Base-by-base conservation (phyloP, 2,888 invertebrate species). In the Pseudanteris insignis region DNA sequence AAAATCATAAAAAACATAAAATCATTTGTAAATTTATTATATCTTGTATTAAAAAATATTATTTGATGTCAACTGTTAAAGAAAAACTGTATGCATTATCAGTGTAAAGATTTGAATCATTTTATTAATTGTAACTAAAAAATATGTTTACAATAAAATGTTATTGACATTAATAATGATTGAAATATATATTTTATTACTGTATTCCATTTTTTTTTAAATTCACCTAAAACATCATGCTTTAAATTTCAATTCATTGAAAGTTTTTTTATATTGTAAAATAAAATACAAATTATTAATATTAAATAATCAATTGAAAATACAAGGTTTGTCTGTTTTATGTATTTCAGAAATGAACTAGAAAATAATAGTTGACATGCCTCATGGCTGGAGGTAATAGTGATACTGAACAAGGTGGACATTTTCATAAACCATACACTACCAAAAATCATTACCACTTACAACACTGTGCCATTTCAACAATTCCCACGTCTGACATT, bases 321-420 rank as follows among this genome's bases (percentile, higher is more conserved):
- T 28, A 21, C 40, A 13, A 40, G 15, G 13, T 47, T 36, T 33
- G 4, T 36, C n/a, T n/a, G n/a, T n/a, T n/a, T n/a, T n/a, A n/a
- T n/a, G n/a, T n/a, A 29, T 54, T 69, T 69, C 66, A 43, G 70
- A 77, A 74, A 70, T 74, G 68, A 66, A 67, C 69, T 61, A 71
- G 68, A 64, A 74, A 74, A 74, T 72, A 71, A 72, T 41, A 72
- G 71, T 77, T 77, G 71, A 74, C 63, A 75, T 77, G 77, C 71
- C 76, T 73, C 73, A 79, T 77, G 78, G 78, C 78, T 77, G 74
- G 75, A 76, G 74, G 75, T 70, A 71, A 65, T 55, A 60, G 69
- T 70, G 70, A 66, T 68, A 73, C 63, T 67, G 72, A 69, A 67
- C 71, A 70, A 73, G 72, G 73, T 73, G 76, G 70, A 74, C 75